A percentile compares a stretch with the other conserved stretches of the same genome.
These are phyloP conservation scores for Scaptomyza tumidula DNA, from an alignment of 2,888 invertebrate genomes.

Conservation along the genomic window DNA sequence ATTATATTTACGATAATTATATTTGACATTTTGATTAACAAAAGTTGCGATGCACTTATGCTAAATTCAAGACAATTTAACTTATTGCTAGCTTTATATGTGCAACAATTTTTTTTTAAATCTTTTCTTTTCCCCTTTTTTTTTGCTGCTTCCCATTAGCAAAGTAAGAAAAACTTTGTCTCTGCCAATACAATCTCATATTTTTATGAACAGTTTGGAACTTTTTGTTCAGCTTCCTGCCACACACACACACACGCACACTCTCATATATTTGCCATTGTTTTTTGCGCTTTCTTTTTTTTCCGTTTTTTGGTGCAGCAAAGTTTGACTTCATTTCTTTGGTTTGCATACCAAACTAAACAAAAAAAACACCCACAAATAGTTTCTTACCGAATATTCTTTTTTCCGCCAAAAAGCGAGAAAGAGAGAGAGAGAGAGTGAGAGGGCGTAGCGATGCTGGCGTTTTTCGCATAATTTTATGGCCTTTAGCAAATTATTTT, in stretches of 20 bases:
- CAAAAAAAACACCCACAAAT: conserved; percentile 33
- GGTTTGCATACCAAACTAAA: conserved; percentile 3
- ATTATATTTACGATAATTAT: no score
- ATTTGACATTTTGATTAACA: no score
- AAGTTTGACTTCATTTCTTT: conserved; percentile 33
- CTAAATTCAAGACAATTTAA: neutral
- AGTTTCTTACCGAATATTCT: conserved; percentile 10
- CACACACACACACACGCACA: conserved; percentile 9
- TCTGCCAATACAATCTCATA: conserved; percentile 32
- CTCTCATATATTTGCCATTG: neutral
- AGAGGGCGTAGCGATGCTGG: conserved; percentile 2
- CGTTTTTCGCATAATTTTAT: conserved; percentile 71
- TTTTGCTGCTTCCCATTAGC: conserved; percentile 12
- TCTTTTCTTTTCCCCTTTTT: neutral
- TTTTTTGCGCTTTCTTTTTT: conserved; percentile 14
- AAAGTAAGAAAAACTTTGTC: conserved; percentile 31
- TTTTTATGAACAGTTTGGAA: conserved; percentile 50
- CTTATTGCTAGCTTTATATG: neutral
- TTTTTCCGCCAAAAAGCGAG: neutral
- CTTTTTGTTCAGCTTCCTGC: conserved; percentile 18
- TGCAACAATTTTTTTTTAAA: neutral
- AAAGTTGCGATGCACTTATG: neutral
- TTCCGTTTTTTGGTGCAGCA: conserved; percentile 11
- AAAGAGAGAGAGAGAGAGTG: conserved; percentile 4
- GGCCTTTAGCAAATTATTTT: conserved; percentile 73